Conservation (phyloP, 2,797 vertebrate genomes). For the Steatocranus sp. region DNA sequence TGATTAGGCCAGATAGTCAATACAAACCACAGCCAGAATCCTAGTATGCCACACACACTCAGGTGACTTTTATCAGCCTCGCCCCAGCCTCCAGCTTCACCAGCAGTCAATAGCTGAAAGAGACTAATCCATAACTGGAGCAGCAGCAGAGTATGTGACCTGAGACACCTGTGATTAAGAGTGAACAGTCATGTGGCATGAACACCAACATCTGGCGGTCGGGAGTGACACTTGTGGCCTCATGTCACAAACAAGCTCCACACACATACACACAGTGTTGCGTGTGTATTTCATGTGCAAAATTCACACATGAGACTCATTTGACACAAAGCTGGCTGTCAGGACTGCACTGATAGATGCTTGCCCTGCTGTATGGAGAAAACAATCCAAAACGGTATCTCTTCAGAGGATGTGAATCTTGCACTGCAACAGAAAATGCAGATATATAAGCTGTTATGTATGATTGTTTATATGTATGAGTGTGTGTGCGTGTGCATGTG, state of each 20-base stretch:
- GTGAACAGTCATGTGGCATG: constrained; percentile 42
- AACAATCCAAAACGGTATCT: constrained; percentile 5
- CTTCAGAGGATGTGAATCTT: not conserved
- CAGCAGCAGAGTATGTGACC: constrained; percentile 41
- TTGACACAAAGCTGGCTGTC: constrained; percentile 54
- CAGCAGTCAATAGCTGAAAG: constrained; percentile 59
- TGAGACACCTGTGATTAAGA: constrained; percentile 55
- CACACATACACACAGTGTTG: not conserved
- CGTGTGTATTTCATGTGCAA: not conserved
- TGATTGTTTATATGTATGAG: not conserved
- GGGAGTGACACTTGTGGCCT: constrained; percentile 27
- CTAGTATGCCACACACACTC: constrained; percentile 33
- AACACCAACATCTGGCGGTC: constrained; percentile 57
- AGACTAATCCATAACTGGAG: constrained; percentile 65
- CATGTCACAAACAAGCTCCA: constrained; percentile 5
- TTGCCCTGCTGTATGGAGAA: constrained; percentile 3
- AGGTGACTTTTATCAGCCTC: constrained; percentile 65
- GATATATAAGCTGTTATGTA: not conserved
- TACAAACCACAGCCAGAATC: constrained; percentile 39
- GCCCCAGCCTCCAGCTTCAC: constrained; percentile 44
- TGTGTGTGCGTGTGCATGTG: rapidly evolving
- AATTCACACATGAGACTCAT: constrained; percentile 8
- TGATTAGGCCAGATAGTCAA: constrained; percentile 63
- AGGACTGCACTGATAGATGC: constrained; percentile 35
- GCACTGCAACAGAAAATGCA: not conserved